Base-by-base conservation (phyloP, 2,888 invertebrate genomes). In the Caenorhabditis doughertyi region DNA sequence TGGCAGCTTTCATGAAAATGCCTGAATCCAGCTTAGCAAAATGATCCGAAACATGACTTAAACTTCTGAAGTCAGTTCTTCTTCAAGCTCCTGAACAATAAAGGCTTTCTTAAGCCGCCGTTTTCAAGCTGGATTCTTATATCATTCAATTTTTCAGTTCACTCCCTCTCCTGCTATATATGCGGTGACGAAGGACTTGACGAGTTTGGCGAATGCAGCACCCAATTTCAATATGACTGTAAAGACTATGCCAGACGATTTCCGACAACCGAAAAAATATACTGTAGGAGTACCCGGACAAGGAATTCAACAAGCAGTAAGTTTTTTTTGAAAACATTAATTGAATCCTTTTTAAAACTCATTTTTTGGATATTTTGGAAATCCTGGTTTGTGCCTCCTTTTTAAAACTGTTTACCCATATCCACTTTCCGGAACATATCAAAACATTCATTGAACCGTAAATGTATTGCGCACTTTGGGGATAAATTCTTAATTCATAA, bases 161-260 rank as follows among this genome's bases (percentile, higher is more conserved):
- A 25, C 64, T 32, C 73, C 16, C 76, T 90, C 23, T 80, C 81
- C 29, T 90, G 90, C 73, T 84, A 86, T 77, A 85, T 90, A 13
- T 90, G 90, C 58, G 89, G 85, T 1, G 88, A 89, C 11, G 76
- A 56, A 13, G 83, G 86, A 16, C 82, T 90, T 29, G 86, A 82
- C 25, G 89, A 89, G 65, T 88, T 88, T 62, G 90, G 89, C 62
- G 90, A 90, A 55, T 90, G 90, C 70, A 23, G 55, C 9, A 73
- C 84, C 9, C 86, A 89, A 47, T 88, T 89, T 64, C 87, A 86
- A 53, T 89, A 86, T 72, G 88, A 88, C 35, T 90, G 90, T 62
- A 68, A 67, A 21, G 80, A 60, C 13, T 87, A 87, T 60, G 87
- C 85, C 13, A 67, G 67, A 18, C 35, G 83, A 16, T 89, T 87